Conservation (phyloP, 2,797 vertebrate species). For the Paratrypauchen microcephalus region DNA sequence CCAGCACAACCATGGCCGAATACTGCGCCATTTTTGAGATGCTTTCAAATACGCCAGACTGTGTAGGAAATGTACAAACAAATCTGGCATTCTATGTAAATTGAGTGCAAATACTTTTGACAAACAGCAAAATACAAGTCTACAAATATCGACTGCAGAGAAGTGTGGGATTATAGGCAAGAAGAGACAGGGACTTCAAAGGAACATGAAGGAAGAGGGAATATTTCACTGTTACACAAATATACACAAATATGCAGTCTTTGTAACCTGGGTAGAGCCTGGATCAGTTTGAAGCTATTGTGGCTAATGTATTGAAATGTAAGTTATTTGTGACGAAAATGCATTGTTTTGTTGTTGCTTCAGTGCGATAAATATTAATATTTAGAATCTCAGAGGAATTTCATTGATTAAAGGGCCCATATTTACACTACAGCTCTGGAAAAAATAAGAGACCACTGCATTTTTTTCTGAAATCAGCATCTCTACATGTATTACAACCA, state of each 20-base stretch:
- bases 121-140: constrained; percentile 30
- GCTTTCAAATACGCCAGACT: constrained; percentile 9
- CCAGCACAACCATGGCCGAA: constrained; percentile 20
- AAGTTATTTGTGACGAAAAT: not conserved
- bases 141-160: constrained; percentile 28
- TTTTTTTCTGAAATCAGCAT: too few species aligned
- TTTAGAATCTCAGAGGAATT: not conserved
- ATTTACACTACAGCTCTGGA: too few species aligned
- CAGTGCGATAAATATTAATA: not conserved
- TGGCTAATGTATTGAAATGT: not conserved
- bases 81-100: constrained; percentile 42
- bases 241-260: not conserved
- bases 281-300: constrained; percentile 23
- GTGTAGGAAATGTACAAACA: constrained; percentile 20
- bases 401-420: not conserved
- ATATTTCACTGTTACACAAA: constrained; percentile 19
- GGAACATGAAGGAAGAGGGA: constrained; percentile 32
- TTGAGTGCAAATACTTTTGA: constrained; percentile 31
- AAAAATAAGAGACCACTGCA: too few species aligned
- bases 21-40: constrained; percentile 24
- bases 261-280: not conserved
- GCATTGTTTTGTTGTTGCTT: not conserved
- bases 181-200: constrained; percentile 35
- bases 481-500: too few species aligned
- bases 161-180: constrained; percentile 36